Evolutionary conservation across 1,140 invertebrate species (phyloP).

Genomic region (Aethina tumida): DNA sequence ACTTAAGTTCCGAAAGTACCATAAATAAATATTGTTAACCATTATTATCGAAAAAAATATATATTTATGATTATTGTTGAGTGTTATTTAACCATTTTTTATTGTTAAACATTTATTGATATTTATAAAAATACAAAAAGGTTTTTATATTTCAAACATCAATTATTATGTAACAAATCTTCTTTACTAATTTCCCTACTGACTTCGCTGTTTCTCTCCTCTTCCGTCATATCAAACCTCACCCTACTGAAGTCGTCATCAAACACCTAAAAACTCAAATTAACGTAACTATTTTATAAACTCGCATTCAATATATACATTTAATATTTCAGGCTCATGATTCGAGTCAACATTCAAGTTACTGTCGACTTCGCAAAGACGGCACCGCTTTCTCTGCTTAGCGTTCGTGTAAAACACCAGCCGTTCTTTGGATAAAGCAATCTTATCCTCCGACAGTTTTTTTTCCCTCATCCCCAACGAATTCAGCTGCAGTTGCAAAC

Average conservation of each 20-base stretch:
- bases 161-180: no score
- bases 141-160: no score
- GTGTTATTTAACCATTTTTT: no score
- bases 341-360: background rate
- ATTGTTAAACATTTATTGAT: no score
- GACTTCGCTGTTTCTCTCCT: slow-evolving; percentile 15
- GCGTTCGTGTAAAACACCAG: slow-evolving; percentile 18
- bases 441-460: slow-evolving; percentile 33
- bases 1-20: no score
- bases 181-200: slow-evolving; percentile 15
- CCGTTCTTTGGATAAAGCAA: slow-evolving; percentile 30
- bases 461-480: slow-evolving; percentile 26
- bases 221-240: slow-evolving; percentile 11
- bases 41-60: no score
- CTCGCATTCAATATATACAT: slow-evolving; percentile 1
- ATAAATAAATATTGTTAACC: no score
- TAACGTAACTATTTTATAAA: background rate
- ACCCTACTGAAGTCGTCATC: slow-evolving; percentile 9
- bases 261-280: slow-evolving; percentile 3
- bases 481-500: slow-evolving; percentile 27
- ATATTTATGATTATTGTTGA: no score
- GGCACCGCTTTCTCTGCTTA: slow-evolving; percentile 18
- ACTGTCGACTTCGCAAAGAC: slow-evolving; percentile 14
- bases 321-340: slow-evolving; percentile 1
- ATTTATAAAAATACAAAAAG: no score